phyloP scores from a whole-genome alignment of 2,797 vertebrate genomes.

The Coranthus polyacanthus region DNA sequence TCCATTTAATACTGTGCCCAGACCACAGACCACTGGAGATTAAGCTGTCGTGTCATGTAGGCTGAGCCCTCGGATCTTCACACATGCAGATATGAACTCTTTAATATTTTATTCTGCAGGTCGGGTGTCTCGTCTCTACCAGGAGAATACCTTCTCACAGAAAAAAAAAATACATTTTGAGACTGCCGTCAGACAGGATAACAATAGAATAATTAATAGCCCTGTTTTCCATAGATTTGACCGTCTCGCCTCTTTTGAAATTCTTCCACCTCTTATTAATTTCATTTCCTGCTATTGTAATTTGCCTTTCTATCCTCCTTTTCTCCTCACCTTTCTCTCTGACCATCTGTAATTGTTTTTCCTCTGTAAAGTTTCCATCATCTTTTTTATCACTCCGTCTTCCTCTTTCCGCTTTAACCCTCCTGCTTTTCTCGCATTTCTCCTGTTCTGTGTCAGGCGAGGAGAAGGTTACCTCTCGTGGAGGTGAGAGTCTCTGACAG shows the following conservation, averaged over 20 bases:
- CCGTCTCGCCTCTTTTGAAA: constrained; percentile 18
- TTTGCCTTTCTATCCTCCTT: constrained; percentile 11
- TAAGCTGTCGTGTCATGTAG: constrained; percentile 60
- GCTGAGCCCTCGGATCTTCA: constrained; percentile 49
- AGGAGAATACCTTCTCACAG: constrained; percentile 56
- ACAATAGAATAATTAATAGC: constrained; percentile 76
- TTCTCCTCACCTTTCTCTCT: constrained; percentile 22
- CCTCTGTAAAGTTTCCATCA: constrained; percentile 7
- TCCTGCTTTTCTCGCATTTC: constrained; percentile 25
- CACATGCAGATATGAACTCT: constrained; percentile 68
- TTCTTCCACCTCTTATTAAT: constrained; percentile 32
- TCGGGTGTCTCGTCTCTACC: constrained; percentile 53
- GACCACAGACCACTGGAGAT: constrained; percentile 55
- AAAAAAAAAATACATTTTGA: constrained; percentile 38
- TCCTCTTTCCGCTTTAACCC: too few relatives aligned
- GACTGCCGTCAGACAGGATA: constrained; percentile 66
- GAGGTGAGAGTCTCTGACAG: constrained; percentile 62
- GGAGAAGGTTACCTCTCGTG: constrained; percentile 19
- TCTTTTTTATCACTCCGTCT: too few relatives aligned
- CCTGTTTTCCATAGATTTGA: constrained; percentile 46
- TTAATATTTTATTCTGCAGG: constrained; percentile 79
- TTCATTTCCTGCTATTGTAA: constrained; percentile 27
- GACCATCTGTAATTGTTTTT: constrained; percentile 32
- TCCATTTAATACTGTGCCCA: constrained; percentile 49
- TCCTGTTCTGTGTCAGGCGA: constrained; percentile 43